Conservation (phyloP, 2,113 vertebrate genomes). For the Etheostoma spectabile region DNA sequence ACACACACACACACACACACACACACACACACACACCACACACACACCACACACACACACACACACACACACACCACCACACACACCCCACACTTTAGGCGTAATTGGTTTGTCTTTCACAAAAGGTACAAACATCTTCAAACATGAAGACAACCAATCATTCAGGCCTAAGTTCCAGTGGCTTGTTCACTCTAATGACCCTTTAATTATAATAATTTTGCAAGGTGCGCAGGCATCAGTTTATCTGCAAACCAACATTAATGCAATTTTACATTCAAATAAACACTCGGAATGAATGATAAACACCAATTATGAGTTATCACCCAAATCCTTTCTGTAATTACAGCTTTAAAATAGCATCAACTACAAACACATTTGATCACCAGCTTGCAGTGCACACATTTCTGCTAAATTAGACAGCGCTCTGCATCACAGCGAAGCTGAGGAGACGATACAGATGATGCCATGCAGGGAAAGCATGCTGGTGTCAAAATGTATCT, state of each 20-base stretch:
- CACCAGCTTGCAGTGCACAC: constrained; percentile 9
- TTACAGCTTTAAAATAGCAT: constrained; percentile 52
- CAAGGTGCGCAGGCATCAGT: constrained; percentile 46
- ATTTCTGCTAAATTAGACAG: constrained; percentile 38
- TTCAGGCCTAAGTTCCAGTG: constrained; percentile 16
- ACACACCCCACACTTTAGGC: constrained; percentile 1
- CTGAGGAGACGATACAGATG: constrained; percentile 20
- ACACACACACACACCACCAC: constrained; percentile 27
- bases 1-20: constrained; percentile 5
- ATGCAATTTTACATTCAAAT: constrained; percentile 44
- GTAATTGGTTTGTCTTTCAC: constrained; percentile 27
- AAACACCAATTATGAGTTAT: constrained; percentile 52
- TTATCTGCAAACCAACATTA: constrained; percentile 38
- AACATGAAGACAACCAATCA: constrained; percentile 42
- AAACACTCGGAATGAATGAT: constrained; percentile 23
- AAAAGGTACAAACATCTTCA: constrained; percentile 20
- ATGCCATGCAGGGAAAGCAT: constrained; percentile 1
- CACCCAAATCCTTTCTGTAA: constrained; percentile 42
- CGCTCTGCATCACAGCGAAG: constrained; percentile 7
- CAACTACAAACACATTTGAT: constrained; percentile 15
- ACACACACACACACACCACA: constrained; percentile 4
- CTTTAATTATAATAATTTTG: constrained; percentile 47
- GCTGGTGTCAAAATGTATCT: background rate
- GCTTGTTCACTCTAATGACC: constrained; percentile 31
- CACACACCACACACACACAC: background rate